A percentile compares a stretch with the other conserved stretches of the same genome.
phyloP scores from a whole-genome alignment of 2,113 vertebrate species.

The Hippocampus comes region DNA sequence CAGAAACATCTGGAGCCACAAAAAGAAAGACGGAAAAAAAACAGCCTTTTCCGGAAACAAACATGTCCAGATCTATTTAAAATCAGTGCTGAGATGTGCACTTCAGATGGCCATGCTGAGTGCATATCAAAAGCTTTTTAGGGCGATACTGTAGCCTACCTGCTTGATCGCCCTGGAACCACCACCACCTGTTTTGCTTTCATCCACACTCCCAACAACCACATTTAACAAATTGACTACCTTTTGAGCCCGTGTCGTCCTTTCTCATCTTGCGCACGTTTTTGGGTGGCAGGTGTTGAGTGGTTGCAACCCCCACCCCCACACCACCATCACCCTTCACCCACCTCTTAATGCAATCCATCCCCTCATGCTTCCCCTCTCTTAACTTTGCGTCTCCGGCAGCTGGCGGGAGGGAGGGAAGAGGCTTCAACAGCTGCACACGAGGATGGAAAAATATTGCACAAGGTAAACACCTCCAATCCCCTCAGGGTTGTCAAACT shows the following conservation, averaged over 20 bases:
- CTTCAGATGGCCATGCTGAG: constrained; percentile 39
- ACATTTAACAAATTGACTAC: constrained; percentile 52
- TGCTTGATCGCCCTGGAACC: constrained; percentile 29
- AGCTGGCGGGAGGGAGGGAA: constrained; percentile 76
- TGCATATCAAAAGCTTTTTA: constrained; percentile 28
- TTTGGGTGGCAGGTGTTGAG: constrained; percentile 79
- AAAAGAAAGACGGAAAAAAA: constrained; percentile 22
- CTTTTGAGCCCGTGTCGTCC: constrained; percentile 39
- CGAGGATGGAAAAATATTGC: constrained; percentile 60
- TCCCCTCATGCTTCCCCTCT: constrained; percentile 23
- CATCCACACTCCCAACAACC: constrained; percentile 52
- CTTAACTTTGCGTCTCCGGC: constrained; percentile 61
- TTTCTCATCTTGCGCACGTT: constrained; percentile 61
- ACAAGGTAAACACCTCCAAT: constrained; percentile 72
- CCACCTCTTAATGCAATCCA: constrained; percentile 3
- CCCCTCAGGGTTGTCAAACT: constrained; percentile 72
- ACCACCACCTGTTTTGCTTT: constrained; percentile 51
- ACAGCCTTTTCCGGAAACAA: constrained; percentile 39
- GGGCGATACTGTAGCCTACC: constrained; percentile 53
- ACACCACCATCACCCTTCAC: constrained; percentile 9
- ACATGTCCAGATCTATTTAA: constrained; percentile 39
- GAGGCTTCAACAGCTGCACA: constrained; percentile 80
- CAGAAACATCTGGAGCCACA: constrained; percentile 58
- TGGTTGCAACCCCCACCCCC: constrained; percentile 47
- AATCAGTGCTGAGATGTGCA: constrained; percentile 41